Evolutionary conservation across 2,113 vertebrate genomes (phyloP).

Genomic region (Nestor notabilis): DNA sequence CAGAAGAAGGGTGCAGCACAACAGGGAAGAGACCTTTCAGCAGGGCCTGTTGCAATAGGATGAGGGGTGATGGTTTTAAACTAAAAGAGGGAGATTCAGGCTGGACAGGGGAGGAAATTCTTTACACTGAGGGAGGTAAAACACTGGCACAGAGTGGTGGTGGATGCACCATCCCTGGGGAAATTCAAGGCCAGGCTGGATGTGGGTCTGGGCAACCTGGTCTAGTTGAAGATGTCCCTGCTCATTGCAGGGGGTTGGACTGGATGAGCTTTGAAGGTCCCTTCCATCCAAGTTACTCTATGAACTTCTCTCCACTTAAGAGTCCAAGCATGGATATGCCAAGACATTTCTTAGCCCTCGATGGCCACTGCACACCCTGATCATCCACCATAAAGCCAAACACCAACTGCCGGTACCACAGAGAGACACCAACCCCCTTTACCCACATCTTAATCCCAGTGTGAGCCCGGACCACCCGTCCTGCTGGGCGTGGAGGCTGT

Average conservation of each 20-base stretch:
- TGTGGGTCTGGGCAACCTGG: background rate
- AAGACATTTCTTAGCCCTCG: background rate
- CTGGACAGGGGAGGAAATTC: background rate
- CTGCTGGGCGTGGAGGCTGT: background rate
- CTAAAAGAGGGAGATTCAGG: background rate
- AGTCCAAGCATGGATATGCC: background rate
- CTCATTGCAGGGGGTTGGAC: background rate
- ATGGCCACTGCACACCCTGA: accelerated
- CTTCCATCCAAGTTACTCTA: background rate
- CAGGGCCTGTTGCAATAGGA: background rate
- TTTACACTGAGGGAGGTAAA: background rate
- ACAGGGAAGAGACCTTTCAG: no score
- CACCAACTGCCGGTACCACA: background rate
- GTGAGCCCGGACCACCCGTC: accelerated
- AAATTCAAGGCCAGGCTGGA: background rate
- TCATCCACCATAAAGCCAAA: accelerated
- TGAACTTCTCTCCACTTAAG: background rate
- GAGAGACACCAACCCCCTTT: background rate
- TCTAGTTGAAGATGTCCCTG: background rate
- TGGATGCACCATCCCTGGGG: background rate
- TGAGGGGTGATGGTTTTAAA: background rate
- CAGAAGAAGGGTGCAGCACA: accelerated
- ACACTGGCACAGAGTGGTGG: background rate
- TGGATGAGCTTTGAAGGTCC: background rate
- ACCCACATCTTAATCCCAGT: background rate